A percentile compares a stretch with the other conserved stretches of the same genome.
Evolutionary conservation across 2,888 invertebrate genomes (phyloP).

Genomic region (Andrena camellia): DNA sequence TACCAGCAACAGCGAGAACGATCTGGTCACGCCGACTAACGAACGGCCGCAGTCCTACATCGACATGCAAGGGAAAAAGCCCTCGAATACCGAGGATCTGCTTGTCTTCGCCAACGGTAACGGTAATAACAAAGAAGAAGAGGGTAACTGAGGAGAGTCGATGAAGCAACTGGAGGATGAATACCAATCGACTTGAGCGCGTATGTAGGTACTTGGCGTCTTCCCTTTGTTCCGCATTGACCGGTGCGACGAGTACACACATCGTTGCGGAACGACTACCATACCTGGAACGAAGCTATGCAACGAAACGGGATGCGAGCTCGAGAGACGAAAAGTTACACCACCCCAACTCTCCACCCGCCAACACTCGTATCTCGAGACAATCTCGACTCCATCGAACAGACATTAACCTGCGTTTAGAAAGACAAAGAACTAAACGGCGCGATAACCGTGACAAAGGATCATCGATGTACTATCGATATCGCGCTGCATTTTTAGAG

Average conservation of each 20-base stretch:
- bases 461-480: neutral
- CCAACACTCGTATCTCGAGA: no score
- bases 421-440: neutral
- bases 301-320: neutral
- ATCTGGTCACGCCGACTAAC: constrained; percentile 73
- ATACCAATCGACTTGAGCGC: neutral
- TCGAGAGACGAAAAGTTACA: no score
- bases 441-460: neutral
- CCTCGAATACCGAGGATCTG: constrained; percentile 73
- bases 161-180: neutral
- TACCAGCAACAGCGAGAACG: constrained; percentile 80
- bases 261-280: no score
- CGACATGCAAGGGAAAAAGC: constrained; percentile 81
- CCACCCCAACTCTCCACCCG: no score
- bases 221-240: no score
- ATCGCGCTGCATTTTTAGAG: neutral
- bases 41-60: constrained; percentile 81
- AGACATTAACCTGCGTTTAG: neutral
- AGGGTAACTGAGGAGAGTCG: neutral
- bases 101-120: constrained; percentile 62
- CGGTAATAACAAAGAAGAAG: constrained; percentile 26
- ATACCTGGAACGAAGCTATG: neutral
- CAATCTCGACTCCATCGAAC: neutral
- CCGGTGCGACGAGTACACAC: no score
- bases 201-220: no score